phyloP scores from a whole-genome alignment of 2,113 vertebrate species.

The Riparia riparia region DNA sequence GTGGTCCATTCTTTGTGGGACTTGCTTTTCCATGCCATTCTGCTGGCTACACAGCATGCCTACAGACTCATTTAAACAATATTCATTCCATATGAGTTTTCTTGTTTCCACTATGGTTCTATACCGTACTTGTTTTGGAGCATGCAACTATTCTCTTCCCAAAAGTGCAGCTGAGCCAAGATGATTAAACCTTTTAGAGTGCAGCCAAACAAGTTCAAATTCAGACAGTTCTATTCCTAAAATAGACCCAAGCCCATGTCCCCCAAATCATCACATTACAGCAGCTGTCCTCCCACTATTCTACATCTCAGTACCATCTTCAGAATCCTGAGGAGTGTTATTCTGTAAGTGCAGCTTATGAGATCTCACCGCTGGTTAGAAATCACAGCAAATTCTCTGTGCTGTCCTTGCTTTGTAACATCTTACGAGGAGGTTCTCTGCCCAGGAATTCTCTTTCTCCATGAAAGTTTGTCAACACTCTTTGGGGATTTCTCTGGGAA shows the following conservation, averaged over 20 bases:
- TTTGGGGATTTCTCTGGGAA: not conserved
- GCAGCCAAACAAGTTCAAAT: not conserved
- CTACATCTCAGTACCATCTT: not conserved
- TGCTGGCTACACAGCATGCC: not conserved
- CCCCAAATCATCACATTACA: not conserved
- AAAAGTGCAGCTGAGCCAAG: not conserved
- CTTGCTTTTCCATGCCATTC: not conserved
- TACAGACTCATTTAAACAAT: not conserved
- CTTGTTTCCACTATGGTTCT: not conserved
- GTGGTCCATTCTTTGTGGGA: not conserved
- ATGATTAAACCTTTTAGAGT: not conserved
- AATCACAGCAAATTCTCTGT: not conserved
- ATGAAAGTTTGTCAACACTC: not conserved
- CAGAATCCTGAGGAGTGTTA: not conserved
- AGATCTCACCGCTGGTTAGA: not conserved
- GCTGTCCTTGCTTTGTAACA: not conserved
- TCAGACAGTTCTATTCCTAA: not conserved
- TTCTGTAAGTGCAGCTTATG: not conserved
- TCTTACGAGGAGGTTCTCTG: not conserved
- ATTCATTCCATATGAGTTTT: not conserved
- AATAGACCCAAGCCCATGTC: not conserved
- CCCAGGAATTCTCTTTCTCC: not conserved
- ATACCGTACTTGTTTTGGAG: not conserved
- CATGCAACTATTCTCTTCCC: not conserved
- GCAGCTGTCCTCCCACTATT: not conserved